Conservation (phyloP, 2,113 vertebrate species). For the Eleginops maclovinus region DNA sequence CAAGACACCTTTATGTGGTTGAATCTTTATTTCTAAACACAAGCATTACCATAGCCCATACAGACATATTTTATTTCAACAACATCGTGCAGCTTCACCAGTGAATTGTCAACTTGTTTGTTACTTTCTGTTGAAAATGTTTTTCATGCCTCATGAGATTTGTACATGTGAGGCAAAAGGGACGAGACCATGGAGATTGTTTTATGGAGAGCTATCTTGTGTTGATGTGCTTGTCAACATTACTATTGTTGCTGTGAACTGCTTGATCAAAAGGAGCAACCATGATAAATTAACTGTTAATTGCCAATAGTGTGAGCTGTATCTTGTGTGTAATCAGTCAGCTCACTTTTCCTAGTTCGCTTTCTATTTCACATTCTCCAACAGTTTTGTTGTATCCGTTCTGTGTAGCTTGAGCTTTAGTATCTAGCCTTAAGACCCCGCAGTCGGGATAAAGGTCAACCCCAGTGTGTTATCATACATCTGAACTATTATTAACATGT, state of each 20-base stretch:
- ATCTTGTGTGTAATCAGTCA: slow-evolving; percentile 75
- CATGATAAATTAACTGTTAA: slow-evolving; percentile 72
- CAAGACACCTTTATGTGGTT: slow-evolving; percentile 31
- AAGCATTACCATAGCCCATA: slow-evolving; percentile 49
- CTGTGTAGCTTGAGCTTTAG: slow-evolving; percentile 92
- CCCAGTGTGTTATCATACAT: slow-evolving; percentile 84
- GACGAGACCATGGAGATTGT: slow-evolving; percentile 88
- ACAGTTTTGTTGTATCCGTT: slow-evolving; percentile 85
- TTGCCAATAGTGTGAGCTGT: slow-evolving; percentile 80
- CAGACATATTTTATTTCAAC: slow-evolving; percentile 41
- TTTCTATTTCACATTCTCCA: slow-evolving; percentile 73
- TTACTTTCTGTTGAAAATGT: slow-evolving; percentile 65
- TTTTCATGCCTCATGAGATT: slow-evolving; percentile 82
- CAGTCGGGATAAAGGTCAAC: slow-evolving; percentile 76
- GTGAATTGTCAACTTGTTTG: slow-evolving; percentile 76
- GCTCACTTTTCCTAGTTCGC: slow-evolving; percentile 76
- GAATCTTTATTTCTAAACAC: slow-evolving; percentile 30
- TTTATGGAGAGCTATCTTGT: slow-evolving; percentile 74
- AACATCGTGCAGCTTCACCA: slow-evolving; percentile 85
- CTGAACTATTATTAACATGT: slow-evolving; percentile 89
- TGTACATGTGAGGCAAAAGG: slow-evolving; percentile 77
- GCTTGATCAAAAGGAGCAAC: slow-evolving; percentile 78
- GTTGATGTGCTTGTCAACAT: slow-evolving; percentile 78
- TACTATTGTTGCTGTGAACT: slow-evolving; percentile 81
- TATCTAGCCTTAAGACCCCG: slow-evolving; percentile 84